Evolutionary conservation across 1,140 invertebrate genomes (phyloP).

Genomic region (Macrobrachium nipponense): DNA sequence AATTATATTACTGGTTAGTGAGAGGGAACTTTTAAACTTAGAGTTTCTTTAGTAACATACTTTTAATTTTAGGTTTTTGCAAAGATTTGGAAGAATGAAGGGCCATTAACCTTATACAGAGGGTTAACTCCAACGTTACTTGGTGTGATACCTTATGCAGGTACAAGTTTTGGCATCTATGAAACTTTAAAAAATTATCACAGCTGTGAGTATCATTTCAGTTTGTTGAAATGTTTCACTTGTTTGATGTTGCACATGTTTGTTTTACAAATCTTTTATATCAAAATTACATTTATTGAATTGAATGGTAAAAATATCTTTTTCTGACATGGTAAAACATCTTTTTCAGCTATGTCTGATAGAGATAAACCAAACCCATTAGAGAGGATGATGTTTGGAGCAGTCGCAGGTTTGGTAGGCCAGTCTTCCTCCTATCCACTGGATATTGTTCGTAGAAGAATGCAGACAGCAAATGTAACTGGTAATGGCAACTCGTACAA

Average conservation of each 20-base stretch:
- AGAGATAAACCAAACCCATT: slow-evolving; percentile 71
- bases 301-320: background rate
- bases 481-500: slow-evolving; percentile 76
- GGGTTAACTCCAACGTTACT: slow-evolving; percentile 92
- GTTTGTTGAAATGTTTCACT: background rate
- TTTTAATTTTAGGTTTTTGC: slow-evolving; percentile 79
- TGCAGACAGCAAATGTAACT: slow-evolving; percentile 80
- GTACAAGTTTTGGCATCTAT: slow-evolving; percentile 97
- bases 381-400: slow-evolving; percentile 81
- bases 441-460: slow-evolving; percentile 88
- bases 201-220: slow-evolving; percentile 73
- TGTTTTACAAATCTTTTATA: too few relatives aligned
- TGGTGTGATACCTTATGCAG: slow-evolving; percentile 97
- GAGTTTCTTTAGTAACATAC: background rate
- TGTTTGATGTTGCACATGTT: background rate
- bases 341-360: slow-evolving; percentile 27
- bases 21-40: background rate
- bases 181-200: slow-evolving; percentile 90
- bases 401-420: slow-evolving; percentile 91
- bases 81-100: slow-evolving; percentile 85
- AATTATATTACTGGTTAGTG: background rate
- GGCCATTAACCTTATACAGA: slow-evolving; percentile 82
- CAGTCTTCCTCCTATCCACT: slow-evolving; percentile 96
- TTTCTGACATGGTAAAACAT: background rate
- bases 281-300: background rate